Percentiles rank a stretch among this genome's conserved stretches.
Conservation (phyloP, 2,888 invertebrate species). For the Yponomeuta sedellus region DNA sequence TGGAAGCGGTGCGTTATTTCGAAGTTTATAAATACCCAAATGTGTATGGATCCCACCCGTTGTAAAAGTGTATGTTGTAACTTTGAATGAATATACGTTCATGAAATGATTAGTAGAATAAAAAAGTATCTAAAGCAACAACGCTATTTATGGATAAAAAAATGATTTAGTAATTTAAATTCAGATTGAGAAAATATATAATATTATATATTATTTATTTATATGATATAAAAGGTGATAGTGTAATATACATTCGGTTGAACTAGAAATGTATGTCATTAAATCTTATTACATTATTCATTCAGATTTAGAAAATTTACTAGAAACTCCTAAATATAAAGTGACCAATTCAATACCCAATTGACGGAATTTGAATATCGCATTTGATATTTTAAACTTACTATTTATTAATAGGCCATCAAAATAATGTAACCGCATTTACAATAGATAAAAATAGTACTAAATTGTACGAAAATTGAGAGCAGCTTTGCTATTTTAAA, state of each 20-base stretch:
- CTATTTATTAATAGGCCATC: constrained; percentile 32
- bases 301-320: constrained; percentile 44
- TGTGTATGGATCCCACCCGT: constrained; percentile 6
- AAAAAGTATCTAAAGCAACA: constrained; percentile 55
- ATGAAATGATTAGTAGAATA: constrained; percentile 22
- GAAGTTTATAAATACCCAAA: constrained; percentile 6
- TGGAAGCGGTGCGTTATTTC: constrained; percentile 7
- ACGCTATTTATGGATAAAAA: constrained; percentile 67
- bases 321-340: constrained; percentile 33
- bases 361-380: constrained; percentile 52
- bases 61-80: constrained; percentile 10
- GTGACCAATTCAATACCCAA: constrained; percentile 58
- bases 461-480: constrained; percentile 33
- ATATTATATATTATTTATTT: constrained; percentile 48
- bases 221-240: constrained; percentile 44
- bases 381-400: constrained; percentile 40
- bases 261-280: constrained; percentile 64
- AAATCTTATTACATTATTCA: constrained; percentile 31
- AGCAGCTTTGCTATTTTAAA: constrained; percentile 43
- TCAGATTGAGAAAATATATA: constrained; percentile 53
- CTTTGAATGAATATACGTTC: constrained; percentile 5
- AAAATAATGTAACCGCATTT: constrained; percentile 56
- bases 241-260: constrained; percentile 62
- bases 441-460: constrained; percentile 40
- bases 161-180: constrained; percentile 59